phyloP scores from a whole-genome alignment of 1,140 invertebrate genomes.

The Lordiphosa clarofinis region DNA sequence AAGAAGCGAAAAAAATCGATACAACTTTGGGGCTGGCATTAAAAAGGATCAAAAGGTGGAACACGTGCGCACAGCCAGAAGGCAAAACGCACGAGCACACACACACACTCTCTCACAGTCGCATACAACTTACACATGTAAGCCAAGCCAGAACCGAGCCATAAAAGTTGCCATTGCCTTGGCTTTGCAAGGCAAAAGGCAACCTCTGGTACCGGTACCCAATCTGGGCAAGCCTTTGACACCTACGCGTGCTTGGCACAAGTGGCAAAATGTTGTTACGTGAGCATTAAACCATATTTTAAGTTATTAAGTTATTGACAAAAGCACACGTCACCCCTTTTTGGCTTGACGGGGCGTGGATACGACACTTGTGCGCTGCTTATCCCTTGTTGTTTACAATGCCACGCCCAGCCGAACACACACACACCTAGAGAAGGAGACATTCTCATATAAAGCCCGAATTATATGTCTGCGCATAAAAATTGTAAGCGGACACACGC shows the following conservation, averaged over 20 bases:
- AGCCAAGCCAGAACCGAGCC: conserved; percentile 29
- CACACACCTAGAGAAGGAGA: conserved; percentile 15
- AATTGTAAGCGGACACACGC: conserved; percentile 52
- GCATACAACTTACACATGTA: conserved; percentile 20
- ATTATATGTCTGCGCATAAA: conserved; percentile 69
- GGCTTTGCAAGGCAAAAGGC: conserved; percentile 28
- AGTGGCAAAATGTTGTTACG: conserved; percentile 77
- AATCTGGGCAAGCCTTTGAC: conserved; percentile 43
- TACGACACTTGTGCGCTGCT: conserved; percentile 69
- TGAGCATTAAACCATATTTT: conserved; percentile 78
- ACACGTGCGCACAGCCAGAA: conserved; percentile 51
- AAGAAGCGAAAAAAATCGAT: conserved; percentile 49
- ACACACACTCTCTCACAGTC: conserved; percentile 9
- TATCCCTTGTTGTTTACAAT: conserved; percentile 71
- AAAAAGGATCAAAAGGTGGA: conserved; percentile 66
- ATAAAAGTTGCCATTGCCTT: conserved; percentile 48
- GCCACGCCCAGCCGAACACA: conserved; percentile 54
- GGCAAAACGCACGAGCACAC: conserved; percentile 28
- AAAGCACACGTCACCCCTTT: conserved; percentile 72
- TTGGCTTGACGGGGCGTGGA: conserved; percentile 23
- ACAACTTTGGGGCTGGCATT: conserved; percentile 51
- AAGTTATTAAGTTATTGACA: conserved; percentile 78
- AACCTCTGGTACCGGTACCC: neutral
- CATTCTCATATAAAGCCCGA: conserved; percentile 40
- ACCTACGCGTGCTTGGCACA: conserved; percentile 62